Conservation (phyloP, 2,797 vertebrate genomes). For the Chrysocyon brachyurus region DNA sequence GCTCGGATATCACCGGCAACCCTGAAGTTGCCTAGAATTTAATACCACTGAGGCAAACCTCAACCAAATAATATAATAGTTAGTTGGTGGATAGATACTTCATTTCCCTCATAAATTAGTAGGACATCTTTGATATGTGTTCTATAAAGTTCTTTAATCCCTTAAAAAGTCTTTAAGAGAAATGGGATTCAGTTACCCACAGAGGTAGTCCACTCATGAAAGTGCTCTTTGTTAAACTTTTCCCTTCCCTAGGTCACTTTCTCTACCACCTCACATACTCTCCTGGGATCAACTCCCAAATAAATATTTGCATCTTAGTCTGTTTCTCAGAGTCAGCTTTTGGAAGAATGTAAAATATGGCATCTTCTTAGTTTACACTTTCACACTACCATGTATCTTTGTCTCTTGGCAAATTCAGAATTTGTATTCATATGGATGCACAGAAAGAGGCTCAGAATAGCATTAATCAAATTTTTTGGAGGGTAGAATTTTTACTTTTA, state of each 20-base stretch:
- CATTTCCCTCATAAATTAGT: neutral
- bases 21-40: neutral
- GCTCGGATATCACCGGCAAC: neutral
- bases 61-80: neutral
- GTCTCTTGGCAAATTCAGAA: neutral
- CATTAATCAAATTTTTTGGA: neutral
- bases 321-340: slow-evolving; percentile 20
- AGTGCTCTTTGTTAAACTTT: neutral
- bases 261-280: neutral
- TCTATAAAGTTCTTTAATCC: neutral
- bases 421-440: neutral
- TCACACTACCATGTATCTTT: neutral
- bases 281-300: neutral
- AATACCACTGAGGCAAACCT: neutral
- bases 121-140: neutral
- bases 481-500: neutral
- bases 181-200: neutral
- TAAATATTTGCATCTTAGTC: neutral
- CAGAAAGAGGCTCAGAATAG: neutral
- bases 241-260: neutral
- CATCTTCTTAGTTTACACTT: neutral
- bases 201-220: neutral
- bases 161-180: neutral
- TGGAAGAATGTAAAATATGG: neutral
- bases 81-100: neutral